phyloP scores from a whole-genome alignment of 2,888 invertebrate genomes.

The Folsomia candida region DNA sequence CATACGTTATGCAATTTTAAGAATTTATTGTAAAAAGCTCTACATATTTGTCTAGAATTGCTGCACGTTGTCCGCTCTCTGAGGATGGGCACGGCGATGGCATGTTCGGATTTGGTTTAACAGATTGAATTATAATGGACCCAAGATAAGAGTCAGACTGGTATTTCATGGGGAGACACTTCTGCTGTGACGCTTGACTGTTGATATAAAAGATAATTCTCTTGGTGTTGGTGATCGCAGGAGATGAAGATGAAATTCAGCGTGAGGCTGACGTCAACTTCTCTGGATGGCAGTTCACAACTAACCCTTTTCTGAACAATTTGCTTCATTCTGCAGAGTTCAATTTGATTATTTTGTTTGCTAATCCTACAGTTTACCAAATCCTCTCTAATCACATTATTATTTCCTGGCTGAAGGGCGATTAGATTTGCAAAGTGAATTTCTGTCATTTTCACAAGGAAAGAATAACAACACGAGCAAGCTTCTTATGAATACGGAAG shows the following conservation, averaged over 20 bases:
- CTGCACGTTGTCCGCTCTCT: no score
- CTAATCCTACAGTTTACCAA: not conserved
- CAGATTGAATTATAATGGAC: constrained; percentile 3
- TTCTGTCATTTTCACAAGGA: not conserved
- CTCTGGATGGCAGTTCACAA: not conserved
- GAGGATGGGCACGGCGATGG: not conserved
- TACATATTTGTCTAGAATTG: not conserved
- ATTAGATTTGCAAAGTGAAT: constrained; percentile 14
- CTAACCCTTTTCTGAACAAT: not conserved
- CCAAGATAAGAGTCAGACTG: not conserved
- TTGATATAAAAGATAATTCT: not conserved
- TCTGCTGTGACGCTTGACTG: not conserved
- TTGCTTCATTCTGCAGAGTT: not conserved
- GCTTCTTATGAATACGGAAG: no score
- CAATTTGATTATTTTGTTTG: not conserved
- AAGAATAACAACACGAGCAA: constrained; percentile 7
- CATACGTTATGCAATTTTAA: no score
- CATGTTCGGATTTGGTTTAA: not conserved
- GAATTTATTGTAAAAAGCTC: not conserved
- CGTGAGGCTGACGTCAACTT: not conserved
- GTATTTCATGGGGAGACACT: not conserved
- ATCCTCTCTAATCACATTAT: constrained; percentile 19
- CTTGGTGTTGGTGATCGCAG: not conserved
- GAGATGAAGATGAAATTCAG: not conserved
- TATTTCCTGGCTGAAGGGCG: not conserved